Base-by-base conservation (phyloP, 2,113 vertebrate species). In the Andinoacara biseriatus region DNA sequence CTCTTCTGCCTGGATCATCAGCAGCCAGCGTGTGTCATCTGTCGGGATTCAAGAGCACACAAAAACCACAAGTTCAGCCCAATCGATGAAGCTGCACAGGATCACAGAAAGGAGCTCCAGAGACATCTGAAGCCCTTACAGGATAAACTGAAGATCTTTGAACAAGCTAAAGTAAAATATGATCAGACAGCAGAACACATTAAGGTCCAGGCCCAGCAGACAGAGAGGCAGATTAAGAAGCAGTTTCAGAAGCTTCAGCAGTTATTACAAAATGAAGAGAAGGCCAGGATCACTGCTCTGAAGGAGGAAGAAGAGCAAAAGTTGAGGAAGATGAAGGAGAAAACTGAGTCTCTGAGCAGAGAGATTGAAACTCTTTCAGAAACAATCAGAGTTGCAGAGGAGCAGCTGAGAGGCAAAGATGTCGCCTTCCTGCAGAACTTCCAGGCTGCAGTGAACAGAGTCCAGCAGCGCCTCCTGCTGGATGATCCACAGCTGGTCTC, bases 221-320 rank as follows among this genome's bases (percentile, higher is more conserved):
- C 80, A 10, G 76, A 83, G 80, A 49, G 15, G 7, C 22, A 9
- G 59, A 88, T 88, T 2, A 69, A 49, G 31, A 57, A 76, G 57
- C 59, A 79, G 60, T 82, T 82, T 35, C 7, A 52, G 56, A 49
- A 24, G 22, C 29, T 84, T 8, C 74, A 24, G 18, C 35, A 5
- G 33, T 81, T 87, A 17, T 76, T 88, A 2, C 13, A 29, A 2
- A 26, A 76, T 24, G 87, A 88, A 33, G 82, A 84, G 43, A 58
- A 81, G 40, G 38, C 43, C n/a, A 87, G 85, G 61, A 62, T 57
- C 13, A 5, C 2, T 22, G 65, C 65, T 62, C 40, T 81, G 72
- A 67, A 17, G 33, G 40, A 60, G 17, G 78, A 88, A 11, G 78
- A 81, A 38, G 20, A 78, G 58, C 49, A 24, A 26, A 81, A 84